Percentiles rank a stretch among this genome's conserved stretches.
Evolutionary conservation across 1,140 invertebrate genomes (phyloP).

Genomic region (Diachasmimorpha longicaudata): DNA sequence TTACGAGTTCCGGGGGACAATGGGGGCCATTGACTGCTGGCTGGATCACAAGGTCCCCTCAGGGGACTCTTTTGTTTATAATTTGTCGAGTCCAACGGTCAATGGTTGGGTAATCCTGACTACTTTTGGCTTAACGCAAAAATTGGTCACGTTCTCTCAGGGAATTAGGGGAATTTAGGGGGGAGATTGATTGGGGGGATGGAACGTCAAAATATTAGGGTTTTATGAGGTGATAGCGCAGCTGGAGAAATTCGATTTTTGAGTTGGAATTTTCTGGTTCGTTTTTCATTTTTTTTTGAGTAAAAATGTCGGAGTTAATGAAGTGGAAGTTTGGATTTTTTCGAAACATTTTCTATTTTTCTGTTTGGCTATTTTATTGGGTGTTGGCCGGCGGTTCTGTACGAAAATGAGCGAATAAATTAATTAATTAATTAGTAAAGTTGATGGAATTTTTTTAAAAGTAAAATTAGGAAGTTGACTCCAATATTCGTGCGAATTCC

Average conservation of each 20-base stretch:
- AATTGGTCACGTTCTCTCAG: constrained; percentile 47
- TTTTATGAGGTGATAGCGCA: too few relatives aligned
- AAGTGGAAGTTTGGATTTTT: too few relatives aligned
- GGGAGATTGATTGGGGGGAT: constrained; percentile 10
- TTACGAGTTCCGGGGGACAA: background rate
- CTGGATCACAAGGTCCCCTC: background rate
- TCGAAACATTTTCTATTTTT: too few relatives aligned
- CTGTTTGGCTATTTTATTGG: too few relatives aligned
- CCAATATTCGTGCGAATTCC: background rate
- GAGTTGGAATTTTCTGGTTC: too few relatives aligned
- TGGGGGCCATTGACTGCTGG: background rate
- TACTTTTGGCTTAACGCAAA: constrained; percentile 36
- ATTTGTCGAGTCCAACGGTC: background rate
- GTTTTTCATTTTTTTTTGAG: too few relatives aligned
- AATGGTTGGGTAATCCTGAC: background rate
- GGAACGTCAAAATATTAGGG: background rate
- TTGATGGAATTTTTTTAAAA: too few relatives aligned
- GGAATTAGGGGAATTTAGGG: constrained; percentile 31
- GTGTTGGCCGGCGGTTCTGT: too few relatives aligned
- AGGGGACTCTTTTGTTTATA: background rate
- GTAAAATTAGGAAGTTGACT: background rate
- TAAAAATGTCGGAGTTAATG: too few relatives aligned
- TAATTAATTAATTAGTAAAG: too few relatives aligned
- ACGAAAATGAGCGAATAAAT: too few relatives aligned
- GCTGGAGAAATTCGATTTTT: too few relatives aligned